phyloP scores from a whole-genome alignment of 2,888 invertebrate species.

The Sepioteuthis lessoniana region DNA sequence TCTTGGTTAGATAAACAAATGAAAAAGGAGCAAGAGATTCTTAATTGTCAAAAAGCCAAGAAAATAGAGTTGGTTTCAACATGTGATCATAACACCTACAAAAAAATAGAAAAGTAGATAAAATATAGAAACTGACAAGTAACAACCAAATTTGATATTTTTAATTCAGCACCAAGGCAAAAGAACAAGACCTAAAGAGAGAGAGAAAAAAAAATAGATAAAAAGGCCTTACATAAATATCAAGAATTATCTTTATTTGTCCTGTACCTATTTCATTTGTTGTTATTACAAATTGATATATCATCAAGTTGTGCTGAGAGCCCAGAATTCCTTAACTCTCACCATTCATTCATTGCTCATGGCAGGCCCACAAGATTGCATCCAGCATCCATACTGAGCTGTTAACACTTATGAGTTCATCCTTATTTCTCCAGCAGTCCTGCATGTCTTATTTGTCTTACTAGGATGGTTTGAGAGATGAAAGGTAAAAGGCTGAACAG shows the following conservation, averaged over 20 bases:
- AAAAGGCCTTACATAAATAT: not conserved
- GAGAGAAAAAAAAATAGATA: too few species aligned
- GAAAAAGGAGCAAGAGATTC: not conserved
- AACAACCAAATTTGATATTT: not conserved
- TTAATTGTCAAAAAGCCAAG: not conserved
- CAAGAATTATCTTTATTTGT: not conserved
- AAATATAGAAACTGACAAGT: not conserved
- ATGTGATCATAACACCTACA: not conserved
- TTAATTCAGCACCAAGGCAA: not conserved
- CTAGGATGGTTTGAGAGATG: too few species aligned
- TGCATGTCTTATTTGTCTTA: too few species aligned
- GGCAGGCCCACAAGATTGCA: too few species aligned
- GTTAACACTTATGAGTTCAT: too few species aligned
- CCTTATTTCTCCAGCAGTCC: too few species aligned
- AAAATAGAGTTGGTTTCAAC: not conserved
- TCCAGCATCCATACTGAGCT: too few species aligned
- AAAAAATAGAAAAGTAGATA: not conserved
- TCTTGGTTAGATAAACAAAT: not conserved
- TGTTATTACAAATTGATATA: not conserved
- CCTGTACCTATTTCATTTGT: not conserved
- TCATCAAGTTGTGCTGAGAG: too few species aligned
- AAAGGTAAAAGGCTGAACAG: too few species aligned
- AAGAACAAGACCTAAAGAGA: too few species aligned
- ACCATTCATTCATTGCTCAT: too few species aligned
- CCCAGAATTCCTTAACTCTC: too few species aligned